Conservation (phyloP, 2,797 vertebrate genomes). For the Scolopax bukidnonensis region DNA sequence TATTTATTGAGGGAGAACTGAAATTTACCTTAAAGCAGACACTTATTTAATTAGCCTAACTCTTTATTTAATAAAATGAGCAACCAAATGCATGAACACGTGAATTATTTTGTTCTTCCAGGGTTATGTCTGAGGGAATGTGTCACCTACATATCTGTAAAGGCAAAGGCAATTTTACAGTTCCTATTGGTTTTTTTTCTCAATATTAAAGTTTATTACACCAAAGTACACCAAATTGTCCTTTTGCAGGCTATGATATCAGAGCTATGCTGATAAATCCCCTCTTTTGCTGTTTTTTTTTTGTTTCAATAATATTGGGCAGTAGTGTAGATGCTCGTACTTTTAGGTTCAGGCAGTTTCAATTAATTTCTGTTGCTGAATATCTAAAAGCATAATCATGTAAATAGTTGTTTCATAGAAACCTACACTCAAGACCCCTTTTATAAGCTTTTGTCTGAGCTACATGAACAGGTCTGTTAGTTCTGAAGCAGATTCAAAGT, state of each 20-base stretch:
- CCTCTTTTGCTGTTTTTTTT: neutral
- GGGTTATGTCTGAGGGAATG: neutral
- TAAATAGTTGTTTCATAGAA: neutral
- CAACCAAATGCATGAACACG: neutral
- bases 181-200: neutral
- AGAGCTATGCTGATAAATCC: neutral
- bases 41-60: neutral
- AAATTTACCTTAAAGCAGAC: neutral
- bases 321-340: neutral
- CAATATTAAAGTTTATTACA: neutral
- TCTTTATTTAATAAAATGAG: neutral
- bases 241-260: neutral
- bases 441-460: neutral
- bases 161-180: neutral
- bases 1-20: neutral
- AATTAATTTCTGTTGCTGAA: neutral
- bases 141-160: neutral
- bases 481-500: neutral
- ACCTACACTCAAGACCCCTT: neutral
- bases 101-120: neutral
- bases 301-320: neutral
- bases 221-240: neutral
- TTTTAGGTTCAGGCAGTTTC: neutral
- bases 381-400: neutral
- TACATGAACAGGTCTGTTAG: neutral